A percentile compares a stretch with the other conserved stretches of the same genome.
phyloP scores from a whole-genome alignment of 1,140 invertebrate species.

The Nephotettix cincticeps region DNA sequence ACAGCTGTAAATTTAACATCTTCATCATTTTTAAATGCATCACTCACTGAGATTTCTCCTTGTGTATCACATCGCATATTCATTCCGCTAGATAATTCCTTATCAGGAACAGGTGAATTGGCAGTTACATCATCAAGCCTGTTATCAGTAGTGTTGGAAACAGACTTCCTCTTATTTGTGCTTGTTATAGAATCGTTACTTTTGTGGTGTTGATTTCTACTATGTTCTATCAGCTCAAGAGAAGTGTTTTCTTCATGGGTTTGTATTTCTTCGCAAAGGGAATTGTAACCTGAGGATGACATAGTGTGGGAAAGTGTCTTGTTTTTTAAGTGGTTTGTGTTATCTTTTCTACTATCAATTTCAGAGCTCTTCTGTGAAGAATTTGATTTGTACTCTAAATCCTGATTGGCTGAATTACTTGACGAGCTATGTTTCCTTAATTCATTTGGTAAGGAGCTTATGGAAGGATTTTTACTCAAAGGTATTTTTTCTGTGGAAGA shows the following conservation, averaged over 20 bases:
- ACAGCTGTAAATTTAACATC: neutral
- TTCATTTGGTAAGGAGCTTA: no score
- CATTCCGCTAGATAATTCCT: neutral
- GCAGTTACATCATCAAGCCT: neutral
- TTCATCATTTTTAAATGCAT: neutral
- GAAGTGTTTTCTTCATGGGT: no score
- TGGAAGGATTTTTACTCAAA: no score
- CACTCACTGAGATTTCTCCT: neutral
- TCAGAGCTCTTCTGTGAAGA: neutral
- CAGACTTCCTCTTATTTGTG: no score
- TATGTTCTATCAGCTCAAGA: no score
- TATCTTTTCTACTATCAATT: neutral
- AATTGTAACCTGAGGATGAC: constrained; percentile 6
- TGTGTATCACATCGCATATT: neutral
- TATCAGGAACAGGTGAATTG: neutral
- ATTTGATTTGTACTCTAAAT: no score
- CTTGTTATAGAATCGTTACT: no score
- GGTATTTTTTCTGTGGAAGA: no score
- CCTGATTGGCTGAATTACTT: no score
- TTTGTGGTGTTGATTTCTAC: no score
- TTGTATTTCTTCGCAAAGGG: neutral
- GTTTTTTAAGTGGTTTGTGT: neutral
- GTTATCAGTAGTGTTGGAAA: neutral
- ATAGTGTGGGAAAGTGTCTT: neutral
- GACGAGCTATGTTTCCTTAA: no score